Evolutionary conservation across 2,113 vertebrate species (phyloP), one percentile per base, ranked within the genome.

Genomic region (Aldabrachelys gigantea): DNA sequence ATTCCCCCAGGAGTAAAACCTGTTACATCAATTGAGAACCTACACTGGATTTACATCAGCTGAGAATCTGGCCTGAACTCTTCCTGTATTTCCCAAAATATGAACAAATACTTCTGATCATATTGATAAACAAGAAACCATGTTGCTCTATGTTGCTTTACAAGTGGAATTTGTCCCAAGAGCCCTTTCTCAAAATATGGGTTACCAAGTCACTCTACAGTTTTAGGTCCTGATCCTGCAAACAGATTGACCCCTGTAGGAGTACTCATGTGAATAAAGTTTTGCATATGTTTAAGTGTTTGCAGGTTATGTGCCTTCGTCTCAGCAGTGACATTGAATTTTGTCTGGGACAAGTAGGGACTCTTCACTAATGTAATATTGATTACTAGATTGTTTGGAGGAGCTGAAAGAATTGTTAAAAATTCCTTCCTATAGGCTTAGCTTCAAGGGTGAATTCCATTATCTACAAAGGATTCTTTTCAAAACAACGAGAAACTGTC

Each of bases 221-320:
- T 27, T 27, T 47, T 76, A 13, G 6, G 41, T 27, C 41, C 41
- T 27, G 41, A 76, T 44, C 41, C 75, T 27, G 24, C 38, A 76
- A 76, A 47, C 38, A 44, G 7, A 41, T 7, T 44, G 75, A 47
- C 12, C 6, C 24, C 24, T 44, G 6, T 13, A 86, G 89, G 11
- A 87, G 31, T 8, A 35, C 75, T 44, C 24, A 29, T 17, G 8
- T 29, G 7, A 35, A 4, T 10, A 82, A 41, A 72, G 38, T 17
- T 76, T 87, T 84, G 5, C 21, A 8, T 6, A 1, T 57, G 9
- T 3, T 50, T 13, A 1, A 62, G 0, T 3, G 4, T 49, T 57
- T 22, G 41, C n/a, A 19, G 62, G 2, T 4, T 19, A 41, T 41
- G 69, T 19, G 21, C 27, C 27, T 86, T 62, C 0, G 0, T 85